These are phyloP conservation scores for Ameiurus melas DNA, from an alignment of 2,113 vertebrate species.

Conservation along the genomic window DNA sequence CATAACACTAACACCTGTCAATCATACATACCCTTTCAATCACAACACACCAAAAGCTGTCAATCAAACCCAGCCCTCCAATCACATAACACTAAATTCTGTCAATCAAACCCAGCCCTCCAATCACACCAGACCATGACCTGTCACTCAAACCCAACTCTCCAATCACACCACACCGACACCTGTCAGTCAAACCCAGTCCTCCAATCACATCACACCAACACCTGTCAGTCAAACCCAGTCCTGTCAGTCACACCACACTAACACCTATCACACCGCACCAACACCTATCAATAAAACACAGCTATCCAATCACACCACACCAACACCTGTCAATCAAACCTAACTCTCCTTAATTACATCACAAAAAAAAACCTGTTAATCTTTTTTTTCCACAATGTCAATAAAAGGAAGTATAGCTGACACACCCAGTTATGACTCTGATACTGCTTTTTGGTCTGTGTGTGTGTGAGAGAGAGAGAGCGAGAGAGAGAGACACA, in stretches of 20 bases:
- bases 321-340: background rate
- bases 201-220: background rate
- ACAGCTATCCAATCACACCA: too few relatives aligned
- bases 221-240: background rate
- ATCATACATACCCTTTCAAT: background rate
- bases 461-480: background rate
- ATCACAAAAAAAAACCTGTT: background rate
- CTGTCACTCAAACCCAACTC: background rate
- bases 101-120: background rate
- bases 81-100: background rate
- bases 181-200: background rate
- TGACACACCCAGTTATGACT: background rate
- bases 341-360: background rate
- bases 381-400: slow-evolving; percentile 38
- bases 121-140: background rate
- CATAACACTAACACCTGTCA: too few relatives aligned
- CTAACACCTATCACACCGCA: background rate
- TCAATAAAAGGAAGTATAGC: slow-evolving; percentile 47
- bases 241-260: background rate
- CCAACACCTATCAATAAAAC: background rate
- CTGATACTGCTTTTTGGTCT: background rate
- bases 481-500: background rate
- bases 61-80: background rate
- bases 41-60: background rate
- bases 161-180: background rate